Conservation (phyloP, 2,113 vertebrate genomes). For the Egretta garzetta region DNA sequence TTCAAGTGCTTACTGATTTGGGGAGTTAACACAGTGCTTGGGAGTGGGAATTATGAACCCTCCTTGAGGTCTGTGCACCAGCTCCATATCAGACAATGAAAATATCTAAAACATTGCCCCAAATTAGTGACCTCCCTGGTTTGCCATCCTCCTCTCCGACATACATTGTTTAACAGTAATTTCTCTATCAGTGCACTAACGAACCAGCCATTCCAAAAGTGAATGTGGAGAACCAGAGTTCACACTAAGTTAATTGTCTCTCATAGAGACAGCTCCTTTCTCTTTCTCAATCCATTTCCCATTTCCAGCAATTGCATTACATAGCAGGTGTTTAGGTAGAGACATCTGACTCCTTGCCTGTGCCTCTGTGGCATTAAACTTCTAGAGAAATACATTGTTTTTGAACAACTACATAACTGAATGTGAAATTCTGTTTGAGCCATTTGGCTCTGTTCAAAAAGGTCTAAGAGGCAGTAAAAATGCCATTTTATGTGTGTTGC, state of each 20-base stretch:
- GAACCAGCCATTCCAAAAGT: neutral
- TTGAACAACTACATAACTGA: neutral
- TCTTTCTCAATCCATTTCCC: neutral
- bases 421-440: neutral
- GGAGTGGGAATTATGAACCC: neutral
- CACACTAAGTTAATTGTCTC: neutral
- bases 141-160: neutral
- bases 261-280: neutral
- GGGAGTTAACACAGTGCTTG: neutral
- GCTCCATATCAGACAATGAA: neutral
- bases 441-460: neutral
- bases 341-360: neutral
- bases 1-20: neutral
- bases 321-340: neutral
- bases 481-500: neutral
- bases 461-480: neutral
- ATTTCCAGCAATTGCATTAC: neutral
- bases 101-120: neutral
- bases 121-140: neutral
- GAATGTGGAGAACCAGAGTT: rapidly evolving
- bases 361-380: neutral
- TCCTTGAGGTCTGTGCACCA: neutral
- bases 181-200: neutral
- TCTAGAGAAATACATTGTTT: neutral
- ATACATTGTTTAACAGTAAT: neutral